Conservation (phyloP, 2,113 vertebrate genomes). For the Phoxinus phoxinus region DNA sequence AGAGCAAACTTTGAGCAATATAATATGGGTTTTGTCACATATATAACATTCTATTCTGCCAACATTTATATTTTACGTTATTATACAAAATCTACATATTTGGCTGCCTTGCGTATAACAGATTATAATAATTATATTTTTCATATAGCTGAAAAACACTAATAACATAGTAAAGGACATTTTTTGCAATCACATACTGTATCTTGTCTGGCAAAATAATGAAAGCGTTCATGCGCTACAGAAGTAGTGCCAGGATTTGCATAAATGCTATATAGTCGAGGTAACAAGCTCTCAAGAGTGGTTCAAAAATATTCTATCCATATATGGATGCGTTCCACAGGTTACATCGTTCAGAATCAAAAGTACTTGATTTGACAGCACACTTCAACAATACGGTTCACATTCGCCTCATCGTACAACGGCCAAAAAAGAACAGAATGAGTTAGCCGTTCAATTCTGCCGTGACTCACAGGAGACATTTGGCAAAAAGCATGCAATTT, state of each 20-base stretch:
- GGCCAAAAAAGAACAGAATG: neutral
- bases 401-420: conserved; percentile 10
- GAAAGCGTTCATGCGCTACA: neutral
- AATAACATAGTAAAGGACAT: neutral
- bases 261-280: neutral
- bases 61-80: neutral
- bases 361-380: conserved; percentile 48
- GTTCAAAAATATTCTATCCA: conserved; percentile 2
- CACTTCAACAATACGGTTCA: conserved; percentile 34
- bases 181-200: neutral
- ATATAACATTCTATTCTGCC: neutral
- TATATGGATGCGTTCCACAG: conserved; percentile 32
- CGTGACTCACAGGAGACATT: conserved; percentile 46
- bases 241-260: neutral
- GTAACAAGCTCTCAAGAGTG: neutral
- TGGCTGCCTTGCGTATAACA: neutral
- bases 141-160: neutral
- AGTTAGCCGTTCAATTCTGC: conserved; percentile 32
- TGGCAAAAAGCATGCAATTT: conserved; percentile 57
- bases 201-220: neutral
- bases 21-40: neutral
- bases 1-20: neutral
- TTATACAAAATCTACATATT: neutral
- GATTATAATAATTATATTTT: neutral
- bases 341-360: conserved; percentile 9